Base-by-base conservation (phyloP, 2,888 invertebrate species). In the Cataglyphis cursor region DNA sequence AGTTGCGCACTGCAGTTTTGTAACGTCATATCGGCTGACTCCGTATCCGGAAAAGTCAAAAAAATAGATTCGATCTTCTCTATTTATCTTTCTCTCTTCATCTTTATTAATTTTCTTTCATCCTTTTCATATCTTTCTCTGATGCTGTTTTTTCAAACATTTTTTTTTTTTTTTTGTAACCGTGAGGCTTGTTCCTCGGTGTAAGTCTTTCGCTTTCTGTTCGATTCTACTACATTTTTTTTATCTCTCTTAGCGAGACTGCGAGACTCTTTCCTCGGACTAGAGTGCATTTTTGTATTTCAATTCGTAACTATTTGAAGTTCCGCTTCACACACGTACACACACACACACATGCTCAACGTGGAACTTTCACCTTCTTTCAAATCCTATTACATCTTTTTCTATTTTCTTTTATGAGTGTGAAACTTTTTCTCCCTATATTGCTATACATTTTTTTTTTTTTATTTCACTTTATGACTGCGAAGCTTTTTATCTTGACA, bases 351-450 rank as follows among this genome's bases (percentile, higher is more conserved):
- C 48, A 18, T 18, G 18, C 24, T 6, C 57, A 24, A 35, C 54
- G 61, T 44, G 41, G 28, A 28, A 61, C 28, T 74, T 41, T 73
- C 31, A 21, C 41, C 44, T 12, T 21, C 24, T 24, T 72, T 38
- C 10, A 21, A 54, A 72, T 72, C 54, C 18, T 18, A 15, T 5
- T 31, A 48, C 68, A 48, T 12, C n/a, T 15, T 62, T 35, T 31
- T 75, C 48, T 44, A 64, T 51, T 75, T 70, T 41, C 28, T 61
- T 64, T 64, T 24, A 18, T 31, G n/a, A 74, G 15, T 2, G 21
- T 9, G n/a, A 62, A 15, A 51, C n/a, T 59, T 59, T 41, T 31
- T 5, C 54, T 54, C 31, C 62, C 9, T 24, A 6, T 44, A 10
- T 48, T 31, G 54, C 44, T 44, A 35, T 8, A 12, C n/a, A 44